phyloP scores from a whole-genome alignment of 2,113 vertebrate genomes.

The Macroglossus sobrinus region DNA sequence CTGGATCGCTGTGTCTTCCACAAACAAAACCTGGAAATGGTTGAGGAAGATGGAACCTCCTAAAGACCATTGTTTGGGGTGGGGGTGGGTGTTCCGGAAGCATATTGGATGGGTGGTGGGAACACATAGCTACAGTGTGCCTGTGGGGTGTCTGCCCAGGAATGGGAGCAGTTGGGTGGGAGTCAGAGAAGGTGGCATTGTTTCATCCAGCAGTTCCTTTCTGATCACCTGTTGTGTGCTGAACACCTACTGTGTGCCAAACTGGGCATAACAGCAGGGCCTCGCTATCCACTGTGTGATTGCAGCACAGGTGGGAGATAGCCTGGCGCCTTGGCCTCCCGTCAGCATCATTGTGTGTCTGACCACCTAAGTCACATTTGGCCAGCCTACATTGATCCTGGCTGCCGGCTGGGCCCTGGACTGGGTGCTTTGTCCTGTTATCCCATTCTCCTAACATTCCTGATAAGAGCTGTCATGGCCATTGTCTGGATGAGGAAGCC shows the following conservation, averaged over 20 bases:
- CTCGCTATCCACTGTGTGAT: not conserved
- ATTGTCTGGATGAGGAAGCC: not conserved
- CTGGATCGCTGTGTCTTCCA: conserved; percentile 42
- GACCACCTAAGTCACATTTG: not conserved
- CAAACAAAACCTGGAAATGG: conserved; percentile 73
- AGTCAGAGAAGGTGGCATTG: not conserved
- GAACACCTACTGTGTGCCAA: not conserved
- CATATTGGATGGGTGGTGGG: not conserved
- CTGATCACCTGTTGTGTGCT: not conserved
- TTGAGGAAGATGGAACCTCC: conserved; percentile 58
- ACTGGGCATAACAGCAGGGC: not conserved
- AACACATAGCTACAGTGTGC: not conserved
- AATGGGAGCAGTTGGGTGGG: not conserved
- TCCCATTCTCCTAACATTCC: not conserved
- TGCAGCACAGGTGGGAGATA: not conserved
- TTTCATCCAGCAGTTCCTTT: not conserved
- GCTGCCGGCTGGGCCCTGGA: not conserved
- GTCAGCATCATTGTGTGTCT: not conserved
- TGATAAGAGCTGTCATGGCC: not conserved
- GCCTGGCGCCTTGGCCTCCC: not conserved
- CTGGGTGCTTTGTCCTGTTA: not conserved
- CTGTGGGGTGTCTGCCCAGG: not conserved
- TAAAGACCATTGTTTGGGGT: conserved; percentile 58
- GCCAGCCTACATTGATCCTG: not conserved
- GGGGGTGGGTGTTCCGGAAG: conserved; percentile 58